phyloP scores from a whole-genome alignment of 2,888 invertebrate genomes.

The Ophion slaviceki region DNA sequence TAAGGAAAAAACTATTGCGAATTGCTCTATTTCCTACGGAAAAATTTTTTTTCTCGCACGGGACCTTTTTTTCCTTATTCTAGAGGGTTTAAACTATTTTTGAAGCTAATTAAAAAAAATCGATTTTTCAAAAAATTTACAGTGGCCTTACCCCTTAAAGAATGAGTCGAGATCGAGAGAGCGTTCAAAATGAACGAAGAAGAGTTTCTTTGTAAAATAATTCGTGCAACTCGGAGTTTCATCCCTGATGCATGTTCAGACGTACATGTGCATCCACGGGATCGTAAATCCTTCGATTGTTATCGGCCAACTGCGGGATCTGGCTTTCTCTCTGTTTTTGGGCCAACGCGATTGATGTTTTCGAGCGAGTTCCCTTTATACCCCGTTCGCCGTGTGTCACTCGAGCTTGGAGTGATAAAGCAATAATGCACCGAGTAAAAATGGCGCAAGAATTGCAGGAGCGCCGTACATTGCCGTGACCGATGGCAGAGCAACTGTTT shows the following conservation, averaged over 20 bases:
- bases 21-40: no score
- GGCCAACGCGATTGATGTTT: conserved; percentile 44
- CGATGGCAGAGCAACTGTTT: no score
- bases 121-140: no score
- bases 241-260: conserved; percentile 6
- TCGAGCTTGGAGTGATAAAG: conserved; percentile 28
- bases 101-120: no score
- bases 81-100: no score
- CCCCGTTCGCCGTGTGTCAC: conserved; percentile 16
- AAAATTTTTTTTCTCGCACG: no score
- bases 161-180: neutral
- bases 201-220: conserved; percentile 40
- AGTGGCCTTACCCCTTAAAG: neutral
- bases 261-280: neutral
- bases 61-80: no score
- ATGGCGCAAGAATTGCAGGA: conserved; percentile 19
- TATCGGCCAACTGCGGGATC: conserved; percentile 53
- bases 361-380: conserved; percentile 31
- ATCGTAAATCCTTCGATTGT: conserved; percentile 64
- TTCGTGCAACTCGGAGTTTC: conserved; percentile 36
- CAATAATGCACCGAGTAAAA: neutral
- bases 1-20: no score
- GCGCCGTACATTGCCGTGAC: no score
- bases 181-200: conserved; percentile 11
- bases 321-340: conserved; percentile 59